Evolutionary conservation across 2,888 invertebrate species (phyloP).

Genomic region (Eueremaeus valkanovi): DNA sequence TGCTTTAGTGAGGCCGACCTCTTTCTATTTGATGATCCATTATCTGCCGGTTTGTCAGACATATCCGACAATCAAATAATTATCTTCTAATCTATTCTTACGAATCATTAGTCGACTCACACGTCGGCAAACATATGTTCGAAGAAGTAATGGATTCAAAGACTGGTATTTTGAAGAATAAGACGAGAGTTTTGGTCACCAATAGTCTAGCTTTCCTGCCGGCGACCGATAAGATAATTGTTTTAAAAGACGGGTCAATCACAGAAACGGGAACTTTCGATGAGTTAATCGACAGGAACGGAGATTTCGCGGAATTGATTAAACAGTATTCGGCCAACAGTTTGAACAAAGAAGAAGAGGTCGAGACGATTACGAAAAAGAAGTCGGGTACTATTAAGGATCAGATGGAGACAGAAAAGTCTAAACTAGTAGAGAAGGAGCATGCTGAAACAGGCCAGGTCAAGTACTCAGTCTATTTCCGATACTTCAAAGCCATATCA

Average conservation of each 20-base stretch:
- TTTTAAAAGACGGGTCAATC: conserved; percentile 52
- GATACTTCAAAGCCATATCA: conserved; percentile 41
- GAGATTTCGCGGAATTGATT: conserved; percentile 46
- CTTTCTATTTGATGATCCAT: conserved; percentile 58
- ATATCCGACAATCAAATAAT: neutral
- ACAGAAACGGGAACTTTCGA: conserved; percentile 53
- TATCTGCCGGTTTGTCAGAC: conserved; percentile 53
- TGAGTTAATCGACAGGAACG: conserved; percentile 51
- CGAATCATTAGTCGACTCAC: conserved; percentile 50
- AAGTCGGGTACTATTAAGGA: neutral
- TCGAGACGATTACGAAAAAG: neutral
- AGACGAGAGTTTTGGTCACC: conserved; percentile 54
- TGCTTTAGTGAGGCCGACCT: conserved; percentile 54
- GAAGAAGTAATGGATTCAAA: conserved; percentile 55
- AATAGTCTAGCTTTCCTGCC: conserved; percentile 54
- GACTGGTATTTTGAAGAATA: conserved; percentile 55
- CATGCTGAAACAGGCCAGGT: conserved; percentile 41
- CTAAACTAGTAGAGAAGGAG: conserved; percentile 41
- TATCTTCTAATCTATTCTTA: neutral
- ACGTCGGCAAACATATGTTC: conserved; percentile 58
- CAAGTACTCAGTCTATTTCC: conserved; percentile 40
- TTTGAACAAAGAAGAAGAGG: conserved; percentile 28
- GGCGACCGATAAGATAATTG: conserved; percentile 52
- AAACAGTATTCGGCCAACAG: conserved; percentile 41
- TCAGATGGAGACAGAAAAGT: neutral